These are phyloP conservation scores for Crocuta crocuta DNA, from an alignment of 2,113 vertebrate genomes.

Conservation along the genomic window DNA sequence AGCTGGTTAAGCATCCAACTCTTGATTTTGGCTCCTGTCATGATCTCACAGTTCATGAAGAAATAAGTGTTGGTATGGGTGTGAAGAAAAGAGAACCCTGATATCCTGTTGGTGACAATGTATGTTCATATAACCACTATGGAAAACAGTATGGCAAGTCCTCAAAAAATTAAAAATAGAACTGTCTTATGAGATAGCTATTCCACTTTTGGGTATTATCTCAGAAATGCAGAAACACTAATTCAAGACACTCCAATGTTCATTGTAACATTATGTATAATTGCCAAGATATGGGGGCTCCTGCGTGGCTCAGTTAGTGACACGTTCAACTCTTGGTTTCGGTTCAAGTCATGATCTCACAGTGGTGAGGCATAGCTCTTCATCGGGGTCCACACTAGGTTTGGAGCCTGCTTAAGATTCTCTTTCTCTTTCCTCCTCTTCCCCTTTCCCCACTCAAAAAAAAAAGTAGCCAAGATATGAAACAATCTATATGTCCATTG, in stretches of 20 bases:
- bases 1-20: too few species aligned
- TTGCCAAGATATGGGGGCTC: not conserved
- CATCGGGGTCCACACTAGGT: too few species aligned
- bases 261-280: not conserved
- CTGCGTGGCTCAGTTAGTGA: too few species aligned
- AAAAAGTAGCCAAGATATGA: not conserved
- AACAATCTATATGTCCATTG: not conserved
- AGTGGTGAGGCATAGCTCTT: too few species aligned
- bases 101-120: not conserved
- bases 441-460: too few species aligned
- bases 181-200: not conserved
- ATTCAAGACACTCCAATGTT: not conserved
- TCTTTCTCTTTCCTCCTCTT: too few species aligned
- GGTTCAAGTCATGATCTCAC: too few species aligned
- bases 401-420: too few species aligned
- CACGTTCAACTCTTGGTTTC: too few species aligned
- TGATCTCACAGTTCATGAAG: too few species aligned
- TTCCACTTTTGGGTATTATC: not conserved
- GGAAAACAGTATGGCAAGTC: not conserved
- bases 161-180: not conserved
- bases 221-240: not conserved
- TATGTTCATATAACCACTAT: not conserved
- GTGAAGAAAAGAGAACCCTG: not conserved
- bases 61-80: not conserved
- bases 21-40: too few species aligned